A percentile compares a stretch with the other conserved stretches of the same genome.
Conservation (phyloP, 2,113 vertebrate genomes). For the Spea multiplicata region DNA sequence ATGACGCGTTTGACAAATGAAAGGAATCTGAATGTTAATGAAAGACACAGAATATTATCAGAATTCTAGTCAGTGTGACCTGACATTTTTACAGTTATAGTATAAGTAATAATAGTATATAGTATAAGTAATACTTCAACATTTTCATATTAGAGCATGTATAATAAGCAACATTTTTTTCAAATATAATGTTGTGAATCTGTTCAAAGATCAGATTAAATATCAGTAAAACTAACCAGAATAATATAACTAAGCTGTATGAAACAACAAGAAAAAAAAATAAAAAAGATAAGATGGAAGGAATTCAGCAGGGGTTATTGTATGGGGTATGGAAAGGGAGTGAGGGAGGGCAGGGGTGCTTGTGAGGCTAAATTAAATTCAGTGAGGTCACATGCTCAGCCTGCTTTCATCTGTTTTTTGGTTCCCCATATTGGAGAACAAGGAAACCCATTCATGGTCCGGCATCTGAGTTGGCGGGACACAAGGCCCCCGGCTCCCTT, state of each 20-base stretch:
- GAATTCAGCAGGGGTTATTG: constrained; percentile 56
- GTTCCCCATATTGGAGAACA: constrained; percentile 64
- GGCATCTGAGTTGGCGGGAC: constrained; percentile 47
- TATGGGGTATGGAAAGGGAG: constrained; percentile 48
- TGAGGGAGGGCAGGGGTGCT: constrained; percentile 44
- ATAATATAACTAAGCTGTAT: constrained; percentile 7
- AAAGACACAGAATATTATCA: too few species aligned
- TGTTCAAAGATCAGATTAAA: not conserved
- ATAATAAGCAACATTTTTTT: not conserved
- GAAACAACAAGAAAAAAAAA: constrained; percentile 11
- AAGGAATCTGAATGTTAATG: too few species aligned
- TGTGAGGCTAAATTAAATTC: constrained; percentile 63
- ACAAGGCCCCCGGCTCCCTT: constrained; percentile 40
- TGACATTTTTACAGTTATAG: too few species aligned
- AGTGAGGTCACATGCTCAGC: constrained; percentile 69
- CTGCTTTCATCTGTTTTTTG: constrained; percentile 65
- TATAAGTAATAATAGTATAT: too few species aligned
- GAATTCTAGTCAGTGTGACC: too few species aligned
- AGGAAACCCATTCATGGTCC: constrained; percentile 60
- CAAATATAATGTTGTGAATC: not conserved
- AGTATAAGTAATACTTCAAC: not conserved
- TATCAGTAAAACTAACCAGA: not conserved
- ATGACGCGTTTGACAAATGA: too few species aligned
- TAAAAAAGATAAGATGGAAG: constrained; percentile 58
- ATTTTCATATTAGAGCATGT: not conserved